Base-by-base conservation (phyloP, 2,888 invertebrate species). In the Pollenia amentaria region DNA sequence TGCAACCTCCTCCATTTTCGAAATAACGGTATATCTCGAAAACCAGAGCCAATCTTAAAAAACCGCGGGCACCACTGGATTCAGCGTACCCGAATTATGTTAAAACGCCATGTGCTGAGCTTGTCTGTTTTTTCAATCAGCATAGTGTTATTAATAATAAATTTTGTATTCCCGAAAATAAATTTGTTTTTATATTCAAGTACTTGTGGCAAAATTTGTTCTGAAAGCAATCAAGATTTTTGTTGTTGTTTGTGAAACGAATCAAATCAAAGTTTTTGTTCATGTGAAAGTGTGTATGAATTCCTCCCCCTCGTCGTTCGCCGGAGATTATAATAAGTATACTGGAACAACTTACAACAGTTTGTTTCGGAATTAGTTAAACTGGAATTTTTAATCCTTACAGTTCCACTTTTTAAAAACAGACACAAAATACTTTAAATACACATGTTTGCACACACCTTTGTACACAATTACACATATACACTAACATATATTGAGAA, bases 311-410 rank as follows among this genome's bases (percentile, higher is more conserved):
- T n/a, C 51, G 9, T 3, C 40, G 21, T 42, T 38, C n/a, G n/a
- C 60, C 16, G 51, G 42, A 29, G 57, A 51, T 62, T 29, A 53
- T 69, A 21, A 29, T 42, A 76, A 40, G 42, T 14, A 60, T 78
- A 48, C 60, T 70, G 55, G 70, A 62, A 79, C 60, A 79, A 79
- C 40, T 79, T 44, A 51, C 8, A 62, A 6, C 51, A 51, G 21
- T 69, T 69, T 57, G 57, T n/a, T 8, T 16, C 6, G 48, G 40
- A 42, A 70, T 77, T 60, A 79, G 60, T 62, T 80, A 9, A 55
- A 73, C 44, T 40, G 64, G 40, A 75, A 16, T 67, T 64, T 65
- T 67, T 48, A 81, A 81, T 81, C 81, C 57, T 18, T n/a, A 73
- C 65, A 73, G 73, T 81, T 67, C 48, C 21, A 38, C 16, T 70